Base-by-base conservation (phyloP, 2,113 vertebrate species). In the Vicugna pacos region DNA sequence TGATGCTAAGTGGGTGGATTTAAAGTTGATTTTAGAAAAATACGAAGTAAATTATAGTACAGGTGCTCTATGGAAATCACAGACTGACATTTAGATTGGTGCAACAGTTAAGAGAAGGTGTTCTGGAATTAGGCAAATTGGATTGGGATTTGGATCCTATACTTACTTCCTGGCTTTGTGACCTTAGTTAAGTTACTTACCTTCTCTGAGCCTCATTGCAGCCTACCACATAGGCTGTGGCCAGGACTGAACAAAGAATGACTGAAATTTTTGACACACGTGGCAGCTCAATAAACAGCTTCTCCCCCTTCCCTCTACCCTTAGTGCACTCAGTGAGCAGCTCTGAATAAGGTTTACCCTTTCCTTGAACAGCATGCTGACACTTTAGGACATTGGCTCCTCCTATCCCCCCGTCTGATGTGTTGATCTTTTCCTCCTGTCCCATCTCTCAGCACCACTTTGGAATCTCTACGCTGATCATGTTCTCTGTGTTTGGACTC, bases 21-120 rank as follows among this genome's bases (percentile, higher is more conserved):
- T 85, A 67, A 86, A 89, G n/a, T 50, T 62, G 42, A 86, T 35
- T 89, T 96, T 86, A 56, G 19, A 62, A 70, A 93, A 62, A 82
- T 30, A 54, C 16, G 32, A 89, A 81, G 50, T 56, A 50, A 95
- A 46, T 35, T 24, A 89, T 56, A 52, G 60, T 77, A 38, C 17
- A 69, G 42, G 2, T 56, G 8, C 8, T 42, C 22, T 58, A 17
- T 72, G 62, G 75, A 89, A 93, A 80, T 64, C 86, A 76, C 24
- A 86, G 38, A 60, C 28, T 90, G 75, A 26, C n/a, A n/a, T 91
- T 96, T 69, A 89, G 35, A 79, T 15, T 42, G 28, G n/a, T 26
- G 19, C 28, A 81, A 56, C 5, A 17, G 32, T 46, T 90, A 86
- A 83, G 30, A 88, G 58, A 58, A 26, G 4, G 35, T 38, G 8